Evolutionary conservation across 2,888 invertebrate species (phyloP).

Genomic region (Harmothoe impar): DNA sequence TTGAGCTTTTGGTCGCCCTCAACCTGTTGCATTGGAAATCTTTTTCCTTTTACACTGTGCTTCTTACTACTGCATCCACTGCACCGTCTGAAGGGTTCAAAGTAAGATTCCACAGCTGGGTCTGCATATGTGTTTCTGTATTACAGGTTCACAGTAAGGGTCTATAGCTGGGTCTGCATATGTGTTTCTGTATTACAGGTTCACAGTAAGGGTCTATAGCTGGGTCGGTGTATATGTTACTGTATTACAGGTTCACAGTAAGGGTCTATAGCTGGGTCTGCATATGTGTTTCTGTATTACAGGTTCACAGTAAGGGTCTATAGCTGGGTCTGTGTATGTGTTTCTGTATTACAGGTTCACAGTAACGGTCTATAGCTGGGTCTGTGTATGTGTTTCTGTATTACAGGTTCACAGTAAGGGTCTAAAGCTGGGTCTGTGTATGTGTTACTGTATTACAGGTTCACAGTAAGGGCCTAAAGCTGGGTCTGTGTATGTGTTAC

Average conservation of each 20-base stretch:
- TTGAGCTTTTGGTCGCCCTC: too few species aligned
- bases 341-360: conserved; percentile 67
- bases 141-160: neutral
- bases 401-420: conserved; percentile 85
- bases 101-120: neutral
- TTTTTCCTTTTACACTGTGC: too few species aligned
- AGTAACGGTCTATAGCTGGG: conserved; percentile 94
- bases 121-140: neutral
- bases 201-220: neutral
- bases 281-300: conserved; percentile 87
- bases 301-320: conserved; percentile 86
- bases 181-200: neutral
- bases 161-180: neutral
- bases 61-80: too few species aligned
- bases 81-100: too few species aligned
- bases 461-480: conserved; percentile 89
- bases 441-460: conserved; percentile 80
- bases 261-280: conserved; percentile 97
- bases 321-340: conserved; percentile 97
- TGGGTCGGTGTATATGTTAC: neutral
- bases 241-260: conserved; percentile 68
- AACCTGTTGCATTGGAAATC: too few species aligned
- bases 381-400: conserved; percentile 89
- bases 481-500: conserved; percentile 93
- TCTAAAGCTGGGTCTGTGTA: conserved; percentile 98